A percentile compares a stretch with the other conserved stretches of the same genome.
These are phyloP conservation scores for Aspidiotus destructor DNA, from an alignment of 2,888 invertebrate species.

Conservation along the genomic window DNA sequence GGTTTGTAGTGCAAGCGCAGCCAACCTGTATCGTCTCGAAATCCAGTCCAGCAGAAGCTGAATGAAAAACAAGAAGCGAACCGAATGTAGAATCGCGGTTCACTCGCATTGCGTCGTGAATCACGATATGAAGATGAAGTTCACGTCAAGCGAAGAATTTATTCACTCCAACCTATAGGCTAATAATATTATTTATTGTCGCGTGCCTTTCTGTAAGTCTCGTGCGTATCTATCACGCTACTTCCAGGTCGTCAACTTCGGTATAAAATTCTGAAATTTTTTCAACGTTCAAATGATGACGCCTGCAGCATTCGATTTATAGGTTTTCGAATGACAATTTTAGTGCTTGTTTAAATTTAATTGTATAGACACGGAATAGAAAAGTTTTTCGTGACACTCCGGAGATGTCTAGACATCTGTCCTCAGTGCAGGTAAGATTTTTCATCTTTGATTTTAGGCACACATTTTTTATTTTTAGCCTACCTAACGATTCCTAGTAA, in stretches of 20 bases:
- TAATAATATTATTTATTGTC: slow-evolving; percentile 7
- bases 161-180: background rate
- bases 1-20: background rate
- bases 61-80: background rate
- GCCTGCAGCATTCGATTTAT: no score
- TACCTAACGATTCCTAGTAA: no score
- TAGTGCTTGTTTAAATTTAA: no score
- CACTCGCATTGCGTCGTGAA: slow-evolving; percentile 10
- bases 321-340: no score
- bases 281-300: no score
- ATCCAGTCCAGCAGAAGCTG: slow-evolving; percentile 10
- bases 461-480: no score
- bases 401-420: background rate
- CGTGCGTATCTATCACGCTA: background rate
- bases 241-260: no score
- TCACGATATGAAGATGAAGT: slow-evolving; percentile 12
- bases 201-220: background rate
- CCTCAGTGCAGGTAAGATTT: slow-evolving; percentile 2
- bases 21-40: background rate
- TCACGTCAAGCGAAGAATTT: slow-evolving; percentile 8
- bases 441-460: background rate
- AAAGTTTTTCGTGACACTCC: no score
- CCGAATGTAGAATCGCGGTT: background rate
- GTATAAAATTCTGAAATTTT: no score
- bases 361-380: no score